Evolutionary conservation across 2,113 vertebrate species (phyloP).

Genomic region (Clupea harengus): DNA sequence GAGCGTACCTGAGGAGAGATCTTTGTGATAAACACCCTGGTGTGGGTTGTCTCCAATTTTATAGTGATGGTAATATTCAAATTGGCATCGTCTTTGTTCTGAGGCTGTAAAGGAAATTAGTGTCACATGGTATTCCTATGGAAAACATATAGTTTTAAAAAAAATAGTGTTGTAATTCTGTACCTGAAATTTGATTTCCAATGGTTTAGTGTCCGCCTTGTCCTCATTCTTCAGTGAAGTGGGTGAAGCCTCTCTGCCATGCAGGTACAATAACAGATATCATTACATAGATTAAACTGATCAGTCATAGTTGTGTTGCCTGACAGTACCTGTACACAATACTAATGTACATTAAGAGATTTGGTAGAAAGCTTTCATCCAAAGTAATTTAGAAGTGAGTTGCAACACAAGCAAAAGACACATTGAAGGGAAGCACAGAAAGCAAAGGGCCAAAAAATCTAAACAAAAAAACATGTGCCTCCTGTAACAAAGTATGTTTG

Average conservation of each 20-base stretch:
- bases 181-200: slow-evolving; percentile 38
- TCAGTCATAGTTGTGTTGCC: not conserved
- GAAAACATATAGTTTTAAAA: not conserved
- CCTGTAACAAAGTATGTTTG: no score
- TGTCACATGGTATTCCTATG: not conserved
- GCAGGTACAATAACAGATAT: not conserved
- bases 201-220: not conserved
- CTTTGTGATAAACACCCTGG: not conserved
- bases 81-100: slow-evolving; percentile 48
- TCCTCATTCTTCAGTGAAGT: slow-evolving; percentile 19
- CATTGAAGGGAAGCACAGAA: no score
- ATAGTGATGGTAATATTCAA: slow-evolving; percentile 40
- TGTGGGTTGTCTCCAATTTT: not conserved
- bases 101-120: slow-evolving; percentile 41
- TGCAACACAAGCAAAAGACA: no score
- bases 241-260: slow-evolving; percentile 26
- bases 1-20: slow-evolving; percentile 35
- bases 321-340: not conserved
- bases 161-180: not conserved
- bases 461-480: no score
- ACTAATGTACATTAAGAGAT: not conserved
- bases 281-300: not conserved
- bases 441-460: no score
- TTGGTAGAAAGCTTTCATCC: no score
- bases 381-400: no score